Percentiles rank a stretch among this genome's conserved stretches.
Evolutionary conservation across 35 echinoderm and acorn worm genomes (phyloP).

Genomic region (Heliocidaris tuberculata): DNA sequence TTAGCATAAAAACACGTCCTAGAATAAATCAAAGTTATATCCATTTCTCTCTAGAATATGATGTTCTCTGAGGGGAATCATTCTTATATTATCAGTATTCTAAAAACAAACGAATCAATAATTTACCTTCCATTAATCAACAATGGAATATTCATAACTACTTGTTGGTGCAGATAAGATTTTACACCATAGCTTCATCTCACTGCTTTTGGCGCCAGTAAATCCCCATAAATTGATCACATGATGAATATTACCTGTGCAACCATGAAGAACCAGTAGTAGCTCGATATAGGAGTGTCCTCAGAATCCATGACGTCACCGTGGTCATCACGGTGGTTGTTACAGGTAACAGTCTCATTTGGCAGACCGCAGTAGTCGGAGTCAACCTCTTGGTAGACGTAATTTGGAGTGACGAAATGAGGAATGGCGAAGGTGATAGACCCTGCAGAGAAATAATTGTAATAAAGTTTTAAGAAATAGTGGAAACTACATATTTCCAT

Average conservation of each 20-base stretch:
- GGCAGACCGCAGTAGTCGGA: slow-evolving; percentile 68
- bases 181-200: too few relatives aligned
- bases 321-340: neutral
- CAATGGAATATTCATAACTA: neutral
- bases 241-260: slow-evolving; percentile 39
- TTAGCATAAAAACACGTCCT: too few relatives aligned
- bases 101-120: neutral
- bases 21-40: too few relatives aligned
- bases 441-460: neutral
- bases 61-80: too few relatives aligned
- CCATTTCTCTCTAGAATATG: too few relatives aligned
- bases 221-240: neutral
- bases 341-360: neutral
- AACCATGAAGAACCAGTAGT: slow-evolving; percentile 89
- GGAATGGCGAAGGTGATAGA: slow-evolving; percentile 80
- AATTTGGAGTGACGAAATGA: slow-evolving; percentile 77
- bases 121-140: neutral
- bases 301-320: neutral
- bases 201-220: neutral
- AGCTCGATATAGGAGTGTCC: slow-evolving; percentile 45
- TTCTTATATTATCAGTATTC: neutral
- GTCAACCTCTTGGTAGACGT: slow-evolving; percentile 61
- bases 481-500: neutral
- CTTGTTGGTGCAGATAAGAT: too few relatives aligned
- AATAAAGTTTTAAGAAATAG: neutral